A percentile compares a stretch with the other conserved stretches of the same genome.
phyloP scores from a whole-genome alignment of 2,888 invertebrate genomes.

The Cryptocephalus moraei region DNA sequence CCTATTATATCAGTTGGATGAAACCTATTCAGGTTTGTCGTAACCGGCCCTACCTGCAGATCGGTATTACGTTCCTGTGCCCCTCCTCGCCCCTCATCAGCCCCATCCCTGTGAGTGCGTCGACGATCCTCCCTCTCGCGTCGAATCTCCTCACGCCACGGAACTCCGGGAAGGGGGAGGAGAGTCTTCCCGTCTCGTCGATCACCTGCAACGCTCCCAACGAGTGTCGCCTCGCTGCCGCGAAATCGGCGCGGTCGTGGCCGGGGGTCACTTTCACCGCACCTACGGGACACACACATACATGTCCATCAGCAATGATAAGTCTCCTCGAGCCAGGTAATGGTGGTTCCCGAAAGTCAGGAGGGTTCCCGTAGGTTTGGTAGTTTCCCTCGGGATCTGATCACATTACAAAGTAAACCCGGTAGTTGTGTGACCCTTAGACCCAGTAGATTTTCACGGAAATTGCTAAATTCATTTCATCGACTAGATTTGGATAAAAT shows the following conservation, averaged over 20 bases:
- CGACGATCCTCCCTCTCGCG: conserved; percentile 72
- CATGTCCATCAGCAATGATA: too few species aligned
- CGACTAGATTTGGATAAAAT: too few species aligned
- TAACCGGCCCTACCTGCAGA: conserved; percentile 45
- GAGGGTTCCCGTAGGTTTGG: too few species aligned
- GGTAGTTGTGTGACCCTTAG: too few species aligned
- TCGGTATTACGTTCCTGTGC: conserved; percentile 93
- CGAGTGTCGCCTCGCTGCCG: conserved; percentile 81
- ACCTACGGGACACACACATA: conserved; percentile 41
- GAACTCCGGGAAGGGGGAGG: conserved; percentile 66
- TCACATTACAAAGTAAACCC: too few species aligned
- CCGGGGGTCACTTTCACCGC: conserved; percentile 99
- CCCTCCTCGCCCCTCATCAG: conserved; percentile 46
- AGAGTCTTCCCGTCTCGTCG: conserved; percentile 80
- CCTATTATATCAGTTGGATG: too few species aligned
- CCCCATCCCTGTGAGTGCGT: conserved; percentile 63
- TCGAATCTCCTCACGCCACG: conserved; percentile 83
- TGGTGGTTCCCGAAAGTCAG: too few species aligned
- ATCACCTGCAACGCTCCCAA: conserved; percentile 83
- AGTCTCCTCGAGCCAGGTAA: too few species aligned
- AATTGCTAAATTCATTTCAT: too few species aligned
- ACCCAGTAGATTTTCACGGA: too few species aligned
- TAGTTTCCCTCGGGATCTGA: too few species aligned
- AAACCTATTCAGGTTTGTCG: too few species aligned
- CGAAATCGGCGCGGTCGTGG: conserved; percentile 95